Evolutionary conservation across 2,113 vertebrate species (phyloP), one percentile per base, ranked within the genome.

Genomic region (Vulpes vulpes): DNA sequence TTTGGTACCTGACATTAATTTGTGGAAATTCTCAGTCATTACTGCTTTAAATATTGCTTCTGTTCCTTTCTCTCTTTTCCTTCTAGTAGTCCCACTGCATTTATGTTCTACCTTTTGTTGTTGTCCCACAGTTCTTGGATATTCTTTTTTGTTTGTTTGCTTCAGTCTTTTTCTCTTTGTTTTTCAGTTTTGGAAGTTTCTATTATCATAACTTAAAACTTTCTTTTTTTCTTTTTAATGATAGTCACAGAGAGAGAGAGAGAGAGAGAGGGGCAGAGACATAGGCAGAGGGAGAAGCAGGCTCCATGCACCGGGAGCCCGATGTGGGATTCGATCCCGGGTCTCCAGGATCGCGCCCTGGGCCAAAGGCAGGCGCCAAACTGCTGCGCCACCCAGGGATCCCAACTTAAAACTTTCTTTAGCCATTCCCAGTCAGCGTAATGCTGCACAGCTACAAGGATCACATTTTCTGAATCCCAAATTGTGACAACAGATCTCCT

Each of bases 1-100:
- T 76, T 89, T 23, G 55, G 53, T 89, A 89, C 60, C 86, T 74
- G 85, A 74, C 69, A 89, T 74, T 74, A 89, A 89, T 59, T 89
- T 89, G 35, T 35, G 35, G 55, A 14, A 74, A 59, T 59, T 74
- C 35, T 73, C 23, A 89, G 35, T 74, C 55, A 76, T 89, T 76
- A 76, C 57, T 76, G 30, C 71, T 74, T 74, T 27, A 89, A 22
- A 49, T 60, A 74, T 25, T 67, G 49, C 27, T 60, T 89, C 38
- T 49, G 2, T 60, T 76, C 43, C 71, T 88, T 73, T 62, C 10
- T 60, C 35, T 60, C 20, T 79, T 89, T 71, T 88, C 55, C 55
- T 74, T 89, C 53, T 43, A 32, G 57, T 76, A n/a, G 49, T 76
- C 19, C 55, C 55, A 62, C 49, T 76, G n/a, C 11, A 76, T 38